These are phyloP conservation scores for Drosophila orena DNA, from an alignment of 1,140 invertebrate genomes.

Conservation along the genomic window DNA sequence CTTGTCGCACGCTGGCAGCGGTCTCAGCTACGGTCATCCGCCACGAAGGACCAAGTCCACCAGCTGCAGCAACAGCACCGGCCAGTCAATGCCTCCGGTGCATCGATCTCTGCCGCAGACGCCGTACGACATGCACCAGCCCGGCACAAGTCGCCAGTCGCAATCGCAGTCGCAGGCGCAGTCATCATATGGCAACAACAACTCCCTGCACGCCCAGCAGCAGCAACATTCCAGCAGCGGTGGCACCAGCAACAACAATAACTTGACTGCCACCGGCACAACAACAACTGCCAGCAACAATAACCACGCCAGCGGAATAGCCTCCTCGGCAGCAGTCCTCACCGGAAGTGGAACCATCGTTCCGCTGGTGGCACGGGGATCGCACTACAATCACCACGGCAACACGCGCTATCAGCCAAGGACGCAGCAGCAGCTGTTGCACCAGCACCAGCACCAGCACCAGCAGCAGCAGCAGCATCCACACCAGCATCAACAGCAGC, in stretches of 20 bases:
- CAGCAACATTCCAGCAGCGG: slow-evolving; percentile 54
- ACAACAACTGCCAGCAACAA: slow-evolving; percentile 56
- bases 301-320: slow-evolving; percentile 55
- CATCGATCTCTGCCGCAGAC: slow-evolving; percentile 47
- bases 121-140: slow-evolving; percentile 59
- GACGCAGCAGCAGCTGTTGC: slow-evolving; percentile 58
- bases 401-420: slow-evolving; percentile 64
- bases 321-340: slow-evolving; percentile 70
- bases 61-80: slow-evolving; percentile 51
- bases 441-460: slow-evolving; percentile 40
- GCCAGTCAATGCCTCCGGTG: slow-evolving; percentile 54
- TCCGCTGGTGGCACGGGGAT: slow-evolving; percentile 62
- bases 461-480: too few relatives aligned
- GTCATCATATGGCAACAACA: slow-evolving; percentile 58
- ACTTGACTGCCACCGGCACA: slow-evolving; percentile 36
- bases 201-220: slow-evolving; percentile 62
- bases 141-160: slow-evolving; percentile 62
- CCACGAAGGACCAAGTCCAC: slow-evolving; percentile 72
- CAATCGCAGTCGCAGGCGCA: slow-evolving; percentile 21
- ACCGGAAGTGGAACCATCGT: slow-evolving; percentile 70
- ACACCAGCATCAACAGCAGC: slow-evolving; percentile 18
- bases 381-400: slow-evolving; percentile 60
- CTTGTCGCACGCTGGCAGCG: slow-evolving; percentile 75
- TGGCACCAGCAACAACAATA: slow-evolving; percentile 58
- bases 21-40: slow-evolving; percentile 81